These are phyloP conservation scores for Melinopterus prodromus DNA, from an alignment of 2,888 invertebrate genomes.

Conservation along the genomic window DNA sequence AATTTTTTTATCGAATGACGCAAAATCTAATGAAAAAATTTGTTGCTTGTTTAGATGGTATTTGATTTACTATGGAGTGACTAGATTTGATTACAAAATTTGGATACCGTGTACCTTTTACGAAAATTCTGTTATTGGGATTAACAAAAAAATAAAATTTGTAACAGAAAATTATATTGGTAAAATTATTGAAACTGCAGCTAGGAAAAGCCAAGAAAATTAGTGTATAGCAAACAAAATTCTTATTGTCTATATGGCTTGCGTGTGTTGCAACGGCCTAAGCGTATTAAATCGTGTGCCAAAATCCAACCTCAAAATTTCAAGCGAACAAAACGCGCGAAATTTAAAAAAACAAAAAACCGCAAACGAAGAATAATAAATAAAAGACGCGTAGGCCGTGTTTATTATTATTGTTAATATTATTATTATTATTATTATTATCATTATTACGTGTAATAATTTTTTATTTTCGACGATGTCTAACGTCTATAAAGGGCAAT, in stretches of 20 bases:
- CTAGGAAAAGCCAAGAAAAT: neutral
- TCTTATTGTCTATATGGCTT: conserved; percentile 26
- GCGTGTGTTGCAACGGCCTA: conserved; percentile 17
- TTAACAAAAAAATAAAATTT: too few species aligned
- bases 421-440: neutral
- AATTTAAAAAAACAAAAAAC: neutral
- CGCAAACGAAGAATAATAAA: conserved; percentile 12
- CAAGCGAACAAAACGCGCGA: neutral
- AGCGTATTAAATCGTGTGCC: neutral
- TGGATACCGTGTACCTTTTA: too few species aligned
- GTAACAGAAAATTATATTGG: too few species aligned
- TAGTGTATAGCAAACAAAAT: neutral
- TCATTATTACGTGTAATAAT: neutral
- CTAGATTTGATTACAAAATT: too few species aligned
- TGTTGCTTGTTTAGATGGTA: too few species aligned
- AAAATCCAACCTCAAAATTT: neutral
- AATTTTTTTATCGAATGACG: too few species aligned
- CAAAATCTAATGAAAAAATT: too few species aligned
- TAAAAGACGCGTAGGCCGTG: conserved; percentile 10
- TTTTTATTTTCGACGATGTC: neutral
- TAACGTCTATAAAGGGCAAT: conserved; percentile 22
- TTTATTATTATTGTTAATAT: conserved; percentile 6
- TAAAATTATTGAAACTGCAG: neutral
- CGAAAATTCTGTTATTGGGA: too few species aligned
- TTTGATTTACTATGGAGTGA: too few species aligned